Percentiles rank a stretch among this genome's conserved stretches.
phyloP scores from a whole-genome alignment of 2,113 vertebrate species.

The Thunnus thynnus region DNA sequence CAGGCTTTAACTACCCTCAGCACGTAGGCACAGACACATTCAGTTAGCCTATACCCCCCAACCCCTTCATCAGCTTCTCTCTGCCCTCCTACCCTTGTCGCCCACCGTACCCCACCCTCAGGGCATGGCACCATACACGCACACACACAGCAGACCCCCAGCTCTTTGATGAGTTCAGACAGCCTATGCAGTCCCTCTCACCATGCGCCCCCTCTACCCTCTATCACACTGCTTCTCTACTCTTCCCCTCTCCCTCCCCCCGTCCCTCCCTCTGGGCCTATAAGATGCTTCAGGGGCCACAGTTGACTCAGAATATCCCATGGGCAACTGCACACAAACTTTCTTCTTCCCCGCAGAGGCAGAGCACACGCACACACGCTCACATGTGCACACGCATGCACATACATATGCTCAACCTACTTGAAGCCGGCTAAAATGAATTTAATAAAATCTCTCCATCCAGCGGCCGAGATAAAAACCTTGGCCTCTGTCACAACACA shows the following conservation, averaged over 20 bases:
- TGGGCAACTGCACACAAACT: slow-evolving; percentile 69
- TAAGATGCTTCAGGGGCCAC: slow-evolving; percentile 68
- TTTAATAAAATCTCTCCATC: slow-evolving; percentile 58
- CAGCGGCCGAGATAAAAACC: slow-evolving; percentile 56
- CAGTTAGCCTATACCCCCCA: slow-evolving; percentile 62
- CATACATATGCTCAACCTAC: slow-evolving; percentile 22
- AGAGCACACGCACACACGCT: slow-evolving; percentile 25
- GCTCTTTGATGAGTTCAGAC: slow-evolving; percentile 79
- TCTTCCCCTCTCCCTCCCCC: slow-evolving; percentile 40
- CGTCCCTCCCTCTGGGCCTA: slow-evolving; percentile 60
- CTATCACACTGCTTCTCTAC: slow-evolving; percentile 48
- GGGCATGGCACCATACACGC: slow-evolving; percentile 61
- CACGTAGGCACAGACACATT: slow-evolving; percentile 58
- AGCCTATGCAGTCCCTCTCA: slow-evolving; percentile 58
- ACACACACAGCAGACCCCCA: slow-evolving; percentile 59
- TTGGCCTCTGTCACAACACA: slow-evolving; percentile 54
- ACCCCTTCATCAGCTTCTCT: slow-evolving; percentile 62
- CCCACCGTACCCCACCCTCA: slow-evolving; percentile 17
- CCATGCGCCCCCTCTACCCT: slow-evolving; percentile 29
- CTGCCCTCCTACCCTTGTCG: slow-evolving; percentile 34
- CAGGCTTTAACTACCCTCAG: slow-evolving; percentile 39
- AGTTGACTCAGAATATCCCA: slow-evolving; percentile 80
- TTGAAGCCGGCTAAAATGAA: slow-evolving; percentile 65
- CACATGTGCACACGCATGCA: background rate
- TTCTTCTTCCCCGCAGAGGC: slow-evolving; percentile 57